Percentiles rank a stretch among this genome's conserved stretches.
Conservation (phyloP, 35 echinoderm and acorn worm genomes). For the Lytechinus pictus region DNA sequence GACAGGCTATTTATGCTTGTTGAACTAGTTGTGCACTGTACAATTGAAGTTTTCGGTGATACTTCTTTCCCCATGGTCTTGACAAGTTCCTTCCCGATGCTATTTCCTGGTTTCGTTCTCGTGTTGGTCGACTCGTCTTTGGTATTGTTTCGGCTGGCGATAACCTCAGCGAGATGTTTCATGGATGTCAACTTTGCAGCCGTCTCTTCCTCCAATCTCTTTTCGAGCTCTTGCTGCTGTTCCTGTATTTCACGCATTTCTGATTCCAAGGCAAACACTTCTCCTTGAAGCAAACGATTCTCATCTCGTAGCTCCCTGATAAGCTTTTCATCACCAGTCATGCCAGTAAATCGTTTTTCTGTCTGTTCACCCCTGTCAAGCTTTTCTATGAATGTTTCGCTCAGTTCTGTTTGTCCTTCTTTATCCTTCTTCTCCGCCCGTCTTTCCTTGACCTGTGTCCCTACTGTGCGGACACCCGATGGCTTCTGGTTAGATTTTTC, state of each 20-base stretch:
- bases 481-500: not conserved
- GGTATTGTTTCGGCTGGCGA: not conserved
- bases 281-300: slow-evolving; percentile 57
- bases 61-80: not conserved
- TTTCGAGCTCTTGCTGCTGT: slow-evolving; percentile 66
- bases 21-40: not conserved
- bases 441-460: slow-evolving; percentile 19
- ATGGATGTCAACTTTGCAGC: not conserved
- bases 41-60: not conserved
- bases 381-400: not conserved
- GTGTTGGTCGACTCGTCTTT: not conserved
- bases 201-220: slow-evolving; percentile 28
- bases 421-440: not conserved
- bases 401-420: slow-evolving; percentile 16
- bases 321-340: not conserved
- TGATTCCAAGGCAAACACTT: slow-evolving; percentile 63
- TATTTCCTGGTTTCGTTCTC: not conserved
- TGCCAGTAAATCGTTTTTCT: not conserved
- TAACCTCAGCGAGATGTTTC: slow-evolving; percentile 14
- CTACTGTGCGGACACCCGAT: not conserved
- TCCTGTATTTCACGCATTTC: slow-evolving; percentile 60
- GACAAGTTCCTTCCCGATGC: not conserved
- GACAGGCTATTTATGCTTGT: slow-evolving; percentile 20
- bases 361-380: slow-evolving; percentile 9
- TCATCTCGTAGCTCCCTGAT: slow-evolving; percentile 59